Base-by-base conservation (phyloP, 2,113 vertebrate species). In the Rattus norvegicus region DNA sequence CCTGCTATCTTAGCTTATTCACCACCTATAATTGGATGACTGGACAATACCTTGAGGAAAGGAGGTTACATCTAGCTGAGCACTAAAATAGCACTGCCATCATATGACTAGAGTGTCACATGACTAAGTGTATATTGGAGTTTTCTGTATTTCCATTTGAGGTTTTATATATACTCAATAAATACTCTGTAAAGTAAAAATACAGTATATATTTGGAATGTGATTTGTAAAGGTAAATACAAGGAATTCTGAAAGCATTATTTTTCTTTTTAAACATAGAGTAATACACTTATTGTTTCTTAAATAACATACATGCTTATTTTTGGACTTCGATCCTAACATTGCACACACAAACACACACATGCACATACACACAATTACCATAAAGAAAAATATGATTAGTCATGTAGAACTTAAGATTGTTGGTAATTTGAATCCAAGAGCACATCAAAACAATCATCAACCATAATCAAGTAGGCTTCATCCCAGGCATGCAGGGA, bases 341-440 rank as follows among this genome's bases (percentile, higher is more conserved):
- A 73, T 73, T 73, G 22, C 2, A 63, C 36, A 85, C 7, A 54
- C 2, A 85, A 5, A 80, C 63, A 88, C 1, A 92, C 61, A 14
- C 24, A 30, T 30, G 3, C 2, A 69, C 26, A 80, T 4, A 54
- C 4, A 85, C 9, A 86, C 0, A 92, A 73, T 17, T 7, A 19
- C 24, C 56, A 92, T 56, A 94, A 72, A 3, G 49, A 93, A 95
- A 81, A 88, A 93, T 54, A n/a, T 89, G 65, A 54, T 80, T 79
- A 92, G 88, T 94, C n/a, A 30, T 93, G n/a, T 54, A 36, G 93
- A 88, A 70, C 56, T 93, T 84, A 79, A 89, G 36, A 43, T 43
- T 43, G 43, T 43, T 43, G 43, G 43, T 43, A 43, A 43, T 43
- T 43, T 3, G 43, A 43, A 43, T 43, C 43, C 43, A 43, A 43